Conservation (phyloP, 2,888 invertebrate genomes). For the Ctenicera cuprea region DNA sequence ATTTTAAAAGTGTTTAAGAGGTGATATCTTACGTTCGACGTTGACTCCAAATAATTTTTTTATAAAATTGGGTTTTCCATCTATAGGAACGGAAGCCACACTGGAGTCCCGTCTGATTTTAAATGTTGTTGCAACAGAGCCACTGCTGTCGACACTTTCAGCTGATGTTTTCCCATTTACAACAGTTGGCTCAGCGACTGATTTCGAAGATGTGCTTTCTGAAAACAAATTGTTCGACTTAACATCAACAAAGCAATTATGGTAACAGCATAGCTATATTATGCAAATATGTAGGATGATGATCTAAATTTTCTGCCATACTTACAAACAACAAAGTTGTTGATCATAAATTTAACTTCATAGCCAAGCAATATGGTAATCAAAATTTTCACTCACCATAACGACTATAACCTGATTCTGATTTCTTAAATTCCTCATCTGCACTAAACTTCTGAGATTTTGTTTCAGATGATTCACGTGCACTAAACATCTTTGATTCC, state of each 20-base stretch:
- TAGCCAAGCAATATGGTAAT: not conserved
- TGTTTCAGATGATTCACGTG: not conserved
- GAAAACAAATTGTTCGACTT: not conserved
- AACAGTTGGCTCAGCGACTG: slow-evolving; percentile 51
- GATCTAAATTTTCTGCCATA: not conserved
- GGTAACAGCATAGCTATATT: not conserved
- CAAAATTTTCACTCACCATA: slow-evolving; percentile 12
- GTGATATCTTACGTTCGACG: slow-evolving; percentile 83
- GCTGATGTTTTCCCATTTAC: slow-evolving; percentile 51
- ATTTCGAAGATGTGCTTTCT: slow-evolving; percentile 5
- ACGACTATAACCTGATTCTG: slow-evolving; percentile 11
- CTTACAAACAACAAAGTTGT: not conserved
- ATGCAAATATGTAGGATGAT: not conserved
- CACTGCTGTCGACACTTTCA: slow-evolving; percentile 44
- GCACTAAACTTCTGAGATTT: not conserved
- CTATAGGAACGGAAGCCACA: slow-evolving; percentile 64
- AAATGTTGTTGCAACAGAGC: slow-evolving; percentile 43
- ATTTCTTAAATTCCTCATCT: slow-evolving; percentile 8
- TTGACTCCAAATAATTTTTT: slow-evolving; percentile 85
- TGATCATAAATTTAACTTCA: not conserved
- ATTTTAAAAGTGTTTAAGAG: not conserved
- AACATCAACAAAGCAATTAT: not conserved
- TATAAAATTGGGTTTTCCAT: slow-evolving; percentile 82
- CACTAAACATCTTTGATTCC: not conserved
- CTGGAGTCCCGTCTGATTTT: slow-evolving; percentile 58